Evolutionary conservation across 2,797 vertebrate species (phyloP).

Genomic region (Onychomys leucogaster): DNA sequence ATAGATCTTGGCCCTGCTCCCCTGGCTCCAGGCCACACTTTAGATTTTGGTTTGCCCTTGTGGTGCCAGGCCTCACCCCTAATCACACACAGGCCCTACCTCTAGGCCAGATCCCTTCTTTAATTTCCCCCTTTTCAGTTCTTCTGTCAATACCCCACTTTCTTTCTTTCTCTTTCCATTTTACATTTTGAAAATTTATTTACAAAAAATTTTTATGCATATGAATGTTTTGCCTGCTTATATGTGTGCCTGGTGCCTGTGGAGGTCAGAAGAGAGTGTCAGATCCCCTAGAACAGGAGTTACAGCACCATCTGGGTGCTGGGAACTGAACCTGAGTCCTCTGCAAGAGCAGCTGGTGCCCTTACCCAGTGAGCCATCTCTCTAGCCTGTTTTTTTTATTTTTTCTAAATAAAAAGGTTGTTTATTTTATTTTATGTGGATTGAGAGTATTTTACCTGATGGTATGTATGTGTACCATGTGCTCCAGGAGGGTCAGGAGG

Average conservation of each 20-base stretch:
- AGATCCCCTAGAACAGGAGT: neutral
- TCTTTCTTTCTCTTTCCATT: neutral
- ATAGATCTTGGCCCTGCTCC: rapidly evolving
- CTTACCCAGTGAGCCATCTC: neutral
- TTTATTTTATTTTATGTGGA: neutral
- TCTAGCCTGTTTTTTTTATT: neutral
- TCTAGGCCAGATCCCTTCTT: neutral
- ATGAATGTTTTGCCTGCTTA: neutral
- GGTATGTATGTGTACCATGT: neutral
- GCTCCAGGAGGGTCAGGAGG: neutral
- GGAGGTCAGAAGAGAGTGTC: neutral
- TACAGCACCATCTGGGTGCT: neutral
- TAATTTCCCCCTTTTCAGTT: too few relatives aligned
- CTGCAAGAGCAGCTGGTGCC: neutral
- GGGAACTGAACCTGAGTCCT: neutral
- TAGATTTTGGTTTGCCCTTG: neutral
- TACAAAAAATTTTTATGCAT: neutral
- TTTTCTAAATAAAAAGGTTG: neutral
- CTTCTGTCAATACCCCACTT: neutral
- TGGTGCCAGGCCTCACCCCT: neutral
- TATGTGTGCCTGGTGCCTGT: neutral
- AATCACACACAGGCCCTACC: neutral
- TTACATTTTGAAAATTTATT: neutral
- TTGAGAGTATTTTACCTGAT: neutral
- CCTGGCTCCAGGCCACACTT: neutral